Percentiles rank a stretch among this genome's conserved stretches.
Conservation (phyloP, 2,888 invertebrate species). For the Trachelus tabidus region DNA sequence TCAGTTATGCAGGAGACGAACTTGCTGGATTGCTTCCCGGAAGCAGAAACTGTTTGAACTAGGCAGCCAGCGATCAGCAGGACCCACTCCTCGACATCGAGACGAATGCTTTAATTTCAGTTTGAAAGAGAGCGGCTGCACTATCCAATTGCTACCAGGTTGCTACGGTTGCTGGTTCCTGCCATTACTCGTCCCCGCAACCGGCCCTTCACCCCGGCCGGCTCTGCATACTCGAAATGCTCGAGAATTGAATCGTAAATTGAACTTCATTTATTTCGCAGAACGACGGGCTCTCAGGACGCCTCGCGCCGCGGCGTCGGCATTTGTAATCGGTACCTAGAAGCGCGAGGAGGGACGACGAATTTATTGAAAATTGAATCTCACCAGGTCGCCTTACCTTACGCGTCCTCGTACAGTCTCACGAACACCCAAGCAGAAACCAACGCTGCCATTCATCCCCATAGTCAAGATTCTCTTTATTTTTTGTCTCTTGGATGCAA, state of each 20-base stretch:
- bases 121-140: constrained; percentile 22
- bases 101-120: constrained; percentile 46
- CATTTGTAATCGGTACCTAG: constrained; percentile 32
- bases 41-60: not conserved
- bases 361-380: constrained; percentile 46
- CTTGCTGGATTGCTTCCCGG: not conserved
- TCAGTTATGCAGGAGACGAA: not conserved
- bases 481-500: no score
- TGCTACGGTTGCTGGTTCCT: not conserved
- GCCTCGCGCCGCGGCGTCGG: constrained; percentile 18
- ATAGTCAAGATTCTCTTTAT: constrained; percentile 3
- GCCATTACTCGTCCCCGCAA: not conserved
- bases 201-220: not conserved
- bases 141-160: not conserved
- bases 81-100: constrained; percentile 15
- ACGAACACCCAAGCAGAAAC: not conserved
- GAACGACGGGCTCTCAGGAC: constrained; percentile 11
- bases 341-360: constrained; percentile 13
- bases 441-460: not conserved
- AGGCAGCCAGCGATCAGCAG: not conserved
- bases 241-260: constrained; percentile 48
- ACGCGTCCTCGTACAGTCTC: not conserved
- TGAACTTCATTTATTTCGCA: constrained; percentile 37
- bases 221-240: constrained; percentile 12
- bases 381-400: constrained; percentile 12